These are phyloP conservation scores for Halcyon senegalensis DNA, from an alignment of 2,113 vertebrate species.

Conservation along the genomic window DNA sequence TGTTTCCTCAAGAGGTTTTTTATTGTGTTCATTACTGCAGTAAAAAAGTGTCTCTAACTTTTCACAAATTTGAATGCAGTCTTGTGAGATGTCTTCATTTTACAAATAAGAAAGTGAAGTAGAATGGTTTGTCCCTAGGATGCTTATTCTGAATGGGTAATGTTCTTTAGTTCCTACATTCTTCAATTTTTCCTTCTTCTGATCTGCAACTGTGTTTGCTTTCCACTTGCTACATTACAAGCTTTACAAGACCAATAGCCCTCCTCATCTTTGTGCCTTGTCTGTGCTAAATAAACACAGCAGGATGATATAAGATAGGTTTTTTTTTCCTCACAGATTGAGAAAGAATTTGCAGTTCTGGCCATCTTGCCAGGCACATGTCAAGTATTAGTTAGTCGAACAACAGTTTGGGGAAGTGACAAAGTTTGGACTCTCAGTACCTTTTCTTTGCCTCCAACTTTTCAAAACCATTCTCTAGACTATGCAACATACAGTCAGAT, in stretches of 20 bases:
- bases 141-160: neutral
- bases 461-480: neutral
- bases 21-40: neutral
- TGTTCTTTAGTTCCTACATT: neutral
- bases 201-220: neutral
- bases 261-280: neutral
- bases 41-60: neutral
- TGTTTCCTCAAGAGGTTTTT: neutral
- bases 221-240: neutral
- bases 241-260: neutral
- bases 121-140: neutral
- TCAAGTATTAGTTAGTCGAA: conserved; percentile 11
- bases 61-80: neutral
- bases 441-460: neutral
- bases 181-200: neutral
- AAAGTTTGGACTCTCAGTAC: neutral
- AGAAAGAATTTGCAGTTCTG: conserved; percentile 23
- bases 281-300: conserved; percentile 23
- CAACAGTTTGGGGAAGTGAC: neutral
- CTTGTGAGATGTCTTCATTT: neutral
- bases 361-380: neutral
- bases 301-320: neutral
- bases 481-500: neutral
- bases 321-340: conserved; percentile 8
- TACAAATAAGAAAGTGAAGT: neutral